Conservation (phyloP, 2,888 invertebrate genomes). For the Drosophila conformis region DNA sequence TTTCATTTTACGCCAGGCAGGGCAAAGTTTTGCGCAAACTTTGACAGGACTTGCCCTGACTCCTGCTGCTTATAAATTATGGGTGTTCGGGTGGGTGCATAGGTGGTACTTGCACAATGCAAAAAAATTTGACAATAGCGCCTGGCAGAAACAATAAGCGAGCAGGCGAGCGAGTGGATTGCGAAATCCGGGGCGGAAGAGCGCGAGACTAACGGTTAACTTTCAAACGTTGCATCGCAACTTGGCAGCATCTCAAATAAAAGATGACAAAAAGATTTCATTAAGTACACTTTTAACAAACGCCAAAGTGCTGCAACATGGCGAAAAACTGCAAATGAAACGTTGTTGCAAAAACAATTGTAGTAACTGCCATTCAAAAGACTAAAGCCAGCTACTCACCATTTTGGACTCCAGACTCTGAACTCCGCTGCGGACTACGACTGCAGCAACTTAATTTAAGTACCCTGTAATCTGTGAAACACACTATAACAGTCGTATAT, state of each 20-base stretch:
- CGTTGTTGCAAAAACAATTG: slow-evolving; percentile 75
- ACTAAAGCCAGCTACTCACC: slow-evolving; percentile 12
- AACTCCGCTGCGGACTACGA: slow-evolving; percentile 6
- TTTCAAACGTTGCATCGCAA: slow-evolving; percentile 57
- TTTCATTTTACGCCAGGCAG: slow-evolving; percentile 61
- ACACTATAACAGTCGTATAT: background rate
- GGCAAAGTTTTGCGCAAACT: slow-evolving; percentile 60
- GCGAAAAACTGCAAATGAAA: slow-evolving; percentile 54
- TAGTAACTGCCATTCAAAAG: slow-evolving; percentile 53
- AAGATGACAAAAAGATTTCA: slow-evolving; percentile 84
- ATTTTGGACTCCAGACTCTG: background rate
- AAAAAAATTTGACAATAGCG: slow-evolving; percentile 66
- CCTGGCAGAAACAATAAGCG: slow-evolving; percentile 66
- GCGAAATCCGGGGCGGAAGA: background rate
- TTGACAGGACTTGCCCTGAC: slow-evolving; percentile 42
- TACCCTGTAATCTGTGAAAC: slow-evolving; percentile 10
- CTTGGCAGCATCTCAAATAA: slow-evolving; percentile 64
- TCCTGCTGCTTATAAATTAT: slow-evolving; percentile 31
- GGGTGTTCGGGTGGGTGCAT: slow-evolving; percentile 2
- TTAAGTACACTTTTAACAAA: slow-evolving; percentile 77
- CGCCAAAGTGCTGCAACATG: slow-evolving; percentile 55
- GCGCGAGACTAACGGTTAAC: slow-evolving; percentile 27
- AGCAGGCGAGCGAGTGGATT: slow-evolving; percentile 18
- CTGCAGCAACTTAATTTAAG: slow-evolving; percentile 37
- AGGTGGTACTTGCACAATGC: slow-evolving; percentile 6